phyloP scores from a whole-genome alignment of 37 sponge, comb jelly and placozoan genomes.

The Lycopodina hypogea region DNA sequence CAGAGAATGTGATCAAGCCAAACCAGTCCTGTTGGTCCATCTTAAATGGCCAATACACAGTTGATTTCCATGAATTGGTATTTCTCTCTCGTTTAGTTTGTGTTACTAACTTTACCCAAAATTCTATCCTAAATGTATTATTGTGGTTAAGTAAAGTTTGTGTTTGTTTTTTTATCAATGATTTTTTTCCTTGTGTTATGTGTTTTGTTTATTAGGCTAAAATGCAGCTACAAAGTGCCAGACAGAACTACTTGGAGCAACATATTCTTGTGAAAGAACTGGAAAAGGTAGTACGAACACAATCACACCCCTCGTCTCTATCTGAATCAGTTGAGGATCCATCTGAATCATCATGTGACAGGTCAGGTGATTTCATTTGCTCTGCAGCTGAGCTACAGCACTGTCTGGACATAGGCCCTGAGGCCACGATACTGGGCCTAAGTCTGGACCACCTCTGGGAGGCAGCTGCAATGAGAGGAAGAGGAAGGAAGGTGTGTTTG shows the following conservation, averaged over 20 bases:
- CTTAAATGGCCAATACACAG: too few relatives aligned
- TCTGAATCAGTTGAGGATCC: not conserved
- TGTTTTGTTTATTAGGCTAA: not conserved
- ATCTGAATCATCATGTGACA: not conserved
- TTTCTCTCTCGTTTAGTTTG: too few relatives aligned
- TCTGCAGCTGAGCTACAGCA: slow-evolving; percentile 31
- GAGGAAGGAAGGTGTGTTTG: not conserved
- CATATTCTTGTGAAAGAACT: slow-evolving; percentile 9
- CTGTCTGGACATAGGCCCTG: slow-evolving; percentile 23
- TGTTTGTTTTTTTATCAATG: not conserved
- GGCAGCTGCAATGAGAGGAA: not conserved
- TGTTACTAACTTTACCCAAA: not conserved
- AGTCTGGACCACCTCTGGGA: slow-evolving; percentile 6
- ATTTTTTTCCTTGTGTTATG: too few relatives aligned
- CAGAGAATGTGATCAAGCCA: too few relatives aligned
- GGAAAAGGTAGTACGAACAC: not conserved
- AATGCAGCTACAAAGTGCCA: not conserved
- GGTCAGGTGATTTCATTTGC: not conserved
- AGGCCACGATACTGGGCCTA: slow-evolving; percentile 20
- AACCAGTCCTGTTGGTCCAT: not conserved
- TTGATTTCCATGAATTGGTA: too few relatives aligned
- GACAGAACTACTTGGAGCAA: slow-evolving; percentile 29
- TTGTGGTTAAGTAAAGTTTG: not conserved
- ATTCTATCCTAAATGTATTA: not conserved
- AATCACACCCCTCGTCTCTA: not conserved